Evolutionary conservation across 1,140 invertebrate species (phyloP).

Genomic region (Drosophila repletoides): DNA sequence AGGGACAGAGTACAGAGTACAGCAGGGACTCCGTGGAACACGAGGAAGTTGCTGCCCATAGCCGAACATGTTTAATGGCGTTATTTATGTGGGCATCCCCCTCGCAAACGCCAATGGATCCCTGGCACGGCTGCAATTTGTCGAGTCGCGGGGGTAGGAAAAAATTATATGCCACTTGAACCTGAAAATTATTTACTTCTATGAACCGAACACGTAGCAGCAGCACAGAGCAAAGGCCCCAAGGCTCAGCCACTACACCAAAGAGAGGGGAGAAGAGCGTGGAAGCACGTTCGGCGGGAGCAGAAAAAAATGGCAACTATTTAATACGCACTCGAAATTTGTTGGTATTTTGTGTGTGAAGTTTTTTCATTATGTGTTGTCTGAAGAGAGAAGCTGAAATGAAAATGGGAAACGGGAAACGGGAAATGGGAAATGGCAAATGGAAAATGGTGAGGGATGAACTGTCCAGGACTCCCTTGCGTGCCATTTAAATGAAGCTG

Average conservation of each 20-base stretch:
- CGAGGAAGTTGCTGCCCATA: constrained; percentile 34
- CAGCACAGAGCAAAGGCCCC: constrained; percentile 25
- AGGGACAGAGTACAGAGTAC: constrained; percentile 2
- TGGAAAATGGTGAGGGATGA: background rate
- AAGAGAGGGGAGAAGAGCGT: background rate
- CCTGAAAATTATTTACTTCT: constrained; percentile 77
- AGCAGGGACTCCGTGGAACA: background rate
- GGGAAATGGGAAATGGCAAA: constrained; percentile 7
- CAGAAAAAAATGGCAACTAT: constrained; percentile 70
- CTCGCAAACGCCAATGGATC: background rate
- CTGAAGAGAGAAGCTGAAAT: constrained; percentile 22
- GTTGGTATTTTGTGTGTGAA: constrained; percentile 58
- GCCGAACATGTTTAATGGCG: constrained; percentile 77
- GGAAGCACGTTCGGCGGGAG: constrained; percentile 10
- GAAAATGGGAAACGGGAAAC: background rate
- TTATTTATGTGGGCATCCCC: constrained; percentile 67
- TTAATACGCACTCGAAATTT: constrained; percentile 72
- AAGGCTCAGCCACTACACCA: constrained; percentile 10
- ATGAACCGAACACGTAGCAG: constrained; percentile 26
- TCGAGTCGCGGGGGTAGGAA: constrained; percentile 31
- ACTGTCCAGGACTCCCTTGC: constrained; percentile 61
- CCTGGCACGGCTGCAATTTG: constrained; percentile 59
- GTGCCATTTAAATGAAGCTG: constrained; percentile 78
- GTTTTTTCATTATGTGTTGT: constrained; percentile 73
- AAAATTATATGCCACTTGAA: constrained; percentile 74